phyloP scores from a whole-genome alignment of 92 coral and sea anemone species.

The Epizoanthus fatuus region DNA sequence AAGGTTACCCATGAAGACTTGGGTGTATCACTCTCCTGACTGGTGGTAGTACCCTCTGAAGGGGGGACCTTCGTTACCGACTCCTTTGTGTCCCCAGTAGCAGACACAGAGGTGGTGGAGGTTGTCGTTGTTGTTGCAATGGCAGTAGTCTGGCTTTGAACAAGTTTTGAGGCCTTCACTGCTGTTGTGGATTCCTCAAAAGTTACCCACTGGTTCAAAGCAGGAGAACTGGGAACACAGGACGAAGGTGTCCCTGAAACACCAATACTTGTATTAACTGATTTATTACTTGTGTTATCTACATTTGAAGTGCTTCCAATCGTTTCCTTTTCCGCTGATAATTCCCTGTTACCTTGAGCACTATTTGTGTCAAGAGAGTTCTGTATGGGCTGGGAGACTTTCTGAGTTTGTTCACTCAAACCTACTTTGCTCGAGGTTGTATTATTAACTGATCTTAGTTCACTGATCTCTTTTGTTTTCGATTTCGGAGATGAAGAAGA shows the following conservation, averaged over 20 bases:
- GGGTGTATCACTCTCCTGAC: neutral
- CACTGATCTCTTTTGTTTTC: neutral
- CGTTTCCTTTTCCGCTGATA: neutral
- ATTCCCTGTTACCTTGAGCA: neutral
- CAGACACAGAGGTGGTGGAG: slow-evolving; percentile 2
- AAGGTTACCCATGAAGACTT: slow-evolving; percentile 34
- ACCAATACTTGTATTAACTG: neutral
- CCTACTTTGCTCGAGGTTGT: neutral
- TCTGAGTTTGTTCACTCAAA: neutral
- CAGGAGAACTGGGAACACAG: slow-evolving; percentile 32
- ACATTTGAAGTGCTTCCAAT: neutral
- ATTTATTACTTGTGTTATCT: neutral
- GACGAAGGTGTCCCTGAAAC: neutral
- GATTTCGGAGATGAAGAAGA: neutral
- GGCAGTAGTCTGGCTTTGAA: slow-evolving; percentile 2
- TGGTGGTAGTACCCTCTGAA: neutral
- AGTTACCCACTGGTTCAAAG: slow-evolving; percentile 78
- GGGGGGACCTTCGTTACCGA: neutral
- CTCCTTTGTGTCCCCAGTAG: neutral
- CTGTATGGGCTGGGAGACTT: neutral
- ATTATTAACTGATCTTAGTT: neutral
- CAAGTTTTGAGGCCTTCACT: slow-evolving; percentile 14
- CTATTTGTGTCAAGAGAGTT: neutral
- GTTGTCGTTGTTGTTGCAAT: neutral
- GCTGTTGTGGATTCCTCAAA: slow-evolving; percentile 70